phyloP scores from a whole-genome alignment of 2,113 vertebrate species.

The Lamprologus lemairii region DNA sequence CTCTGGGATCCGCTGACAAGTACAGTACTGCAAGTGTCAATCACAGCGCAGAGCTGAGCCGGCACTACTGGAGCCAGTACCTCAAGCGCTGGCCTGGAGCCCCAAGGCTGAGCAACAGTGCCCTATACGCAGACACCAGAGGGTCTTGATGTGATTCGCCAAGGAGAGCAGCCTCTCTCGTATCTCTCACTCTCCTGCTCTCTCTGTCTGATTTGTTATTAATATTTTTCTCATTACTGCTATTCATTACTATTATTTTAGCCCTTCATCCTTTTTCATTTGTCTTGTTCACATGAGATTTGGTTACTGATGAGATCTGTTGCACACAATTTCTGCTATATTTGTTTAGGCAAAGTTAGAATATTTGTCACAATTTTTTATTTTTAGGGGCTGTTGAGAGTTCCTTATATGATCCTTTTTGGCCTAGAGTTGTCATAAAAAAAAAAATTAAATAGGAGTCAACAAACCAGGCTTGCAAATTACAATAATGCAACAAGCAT shows the following conservation, averaged over 20 bases:
- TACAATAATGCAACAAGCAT: background rate
- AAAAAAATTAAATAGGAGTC: background rate
- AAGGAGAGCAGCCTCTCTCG: background rate
- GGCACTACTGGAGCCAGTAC: constrained; percentile 39
- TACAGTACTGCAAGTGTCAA: constrained; percentile 62
- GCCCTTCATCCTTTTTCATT: background rate
- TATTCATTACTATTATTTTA: background rate
- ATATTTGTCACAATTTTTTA: background rate
- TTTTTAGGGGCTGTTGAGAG: background rate
- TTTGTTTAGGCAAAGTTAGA: background rate
- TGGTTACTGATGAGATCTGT: background rate
- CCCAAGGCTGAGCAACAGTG: background rate
- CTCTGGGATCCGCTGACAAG: constrained; percentile 66
- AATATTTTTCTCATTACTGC: background rate
- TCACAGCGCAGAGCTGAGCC: constrained; percentile 45
- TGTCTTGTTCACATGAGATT: background rate
- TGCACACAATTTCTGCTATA: background rate
- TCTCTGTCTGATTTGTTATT: background rate
- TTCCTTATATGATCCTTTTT: background rate
- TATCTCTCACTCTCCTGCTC: background rate
- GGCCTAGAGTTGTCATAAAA: background rate
- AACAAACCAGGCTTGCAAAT: background rate
- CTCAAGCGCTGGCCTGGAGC: constrained; percentile 11
- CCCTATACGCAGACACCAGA: constrained; percentile 8
- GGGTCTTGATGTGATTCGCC: constrained; percentile 1